A percentile compares a stretch with the other conserved stretches of the same genome.
Evolutionary conservation across 2,113 vertebrate species (phyloP).

Genomic region (Oreochromis niloticus): DNA sequence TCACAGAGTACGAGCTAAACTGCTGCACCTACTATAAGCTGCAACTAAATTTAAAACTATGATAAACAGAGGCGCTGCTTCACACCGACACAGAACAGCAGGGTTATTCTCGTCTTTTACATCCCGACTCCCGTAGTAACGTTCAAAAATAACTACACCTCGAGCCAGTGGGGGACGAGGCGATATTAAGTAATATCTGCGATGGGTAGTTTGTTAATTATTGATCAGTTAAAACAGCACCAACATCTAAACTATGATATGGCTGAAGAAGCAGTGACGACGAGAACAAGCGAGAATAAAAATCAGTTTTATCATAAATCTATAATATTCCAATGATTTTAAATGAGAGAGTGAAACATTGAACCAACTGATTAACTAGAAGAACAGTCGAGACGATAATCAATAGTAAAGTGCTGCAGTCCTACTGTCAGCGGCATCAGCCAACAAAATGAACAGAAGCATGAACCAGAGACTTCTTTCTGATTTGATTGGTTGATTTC

Average conservation of each 20-base stretch:
- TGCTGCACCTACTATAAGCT: neutral
- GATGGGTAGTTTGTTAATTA: neutral
- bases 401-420: neutral
- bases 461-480: fast-evolving
- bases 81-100: neutral
- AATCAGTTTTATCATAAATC: fast-evolving
- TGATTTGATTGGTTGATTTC: neutral
- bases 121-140: neutral
- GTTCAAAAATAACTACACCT: conserved; percentile 9
- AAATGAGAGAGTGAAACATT: neutral
- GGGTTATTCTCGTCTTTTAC: neutral
- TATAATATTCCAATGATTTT: fast-evolving
- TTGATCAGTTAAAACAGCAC: neutral
- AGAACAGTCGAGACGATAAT: neutral
- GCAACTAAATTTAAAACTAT: conserved; percentile 9
- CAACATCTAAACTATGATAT: neutral
- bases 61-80: neutral
- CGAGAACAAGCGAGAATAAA: neutral
- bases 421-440: neutral
- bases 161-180: neutral
- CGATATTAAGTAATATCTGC: neutral
- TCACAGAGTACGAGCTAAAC: neutral
- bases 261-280: neutral
- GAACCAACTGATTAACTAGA: neutral
- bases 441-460: neutral